These are phyloP conservation scores for Alfaro cultratus DNA, from an alignment of 2,797 vertebrate genomes.

Conservation along the genomic window DNA sequence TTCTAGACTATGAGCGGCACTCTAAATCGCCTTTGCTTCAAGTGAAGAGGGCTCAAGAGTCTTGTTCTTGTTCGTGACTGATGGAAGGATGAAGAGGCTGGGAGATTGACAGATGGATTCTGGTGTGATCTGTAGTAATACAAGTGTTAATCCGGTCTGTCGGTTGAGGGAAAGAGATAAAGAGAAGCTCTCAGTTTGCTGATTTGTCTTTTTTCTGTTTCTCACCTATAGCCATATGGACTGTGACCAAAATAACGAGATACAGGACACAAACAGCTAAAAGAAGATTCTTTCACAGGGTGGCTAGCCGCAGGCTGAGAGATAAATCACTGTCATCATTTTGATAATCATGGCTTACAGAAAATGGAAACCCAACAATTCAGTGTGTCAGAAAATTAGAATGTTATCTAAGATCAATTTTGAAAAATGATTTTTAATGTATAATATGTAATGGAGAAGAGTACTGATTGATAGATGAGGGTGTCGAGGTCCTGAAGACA, in stretches of 20 bases:
- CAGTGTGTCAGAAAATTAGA: background rate
- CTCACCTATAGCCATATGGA: background rate
- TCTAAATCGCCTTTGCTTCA: background rate
- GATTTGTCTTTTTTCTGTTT: background rate
- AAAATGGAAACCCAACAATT: background rate
- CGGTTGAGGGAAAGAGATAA: background rate
- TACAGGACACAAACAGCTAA: background rate
- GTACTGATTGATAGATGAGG: too few species aligned
- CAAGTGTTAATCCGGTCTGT: background rate
- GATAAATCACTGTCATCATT: background rate
- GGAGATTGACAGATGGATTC: conserved; percentile 5
- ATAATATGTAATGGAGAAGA: background rate
- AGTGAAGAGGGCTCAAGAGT: background rate
- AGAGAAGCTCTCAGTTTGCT: background rate
- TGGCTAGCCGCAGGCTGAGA: background rate
- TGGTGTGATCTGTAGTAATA: background rate
- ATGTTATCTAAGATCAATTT: background rate
- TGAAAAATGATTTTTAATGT: background rate
- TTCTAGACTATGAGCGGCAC: background rate
- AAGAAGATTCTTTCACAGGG: background rate
- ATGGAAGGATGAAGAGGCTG: background rate
- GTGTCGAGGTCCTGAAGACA: background rate
- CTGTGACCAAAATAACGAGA: background rate
- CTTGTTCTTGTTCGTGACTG: background rate
- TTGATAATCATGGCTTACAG: background rate